Base-by-base conservation (phyloP, 2,888 invertebrate species). In the Oscheius onirici region DNA sequence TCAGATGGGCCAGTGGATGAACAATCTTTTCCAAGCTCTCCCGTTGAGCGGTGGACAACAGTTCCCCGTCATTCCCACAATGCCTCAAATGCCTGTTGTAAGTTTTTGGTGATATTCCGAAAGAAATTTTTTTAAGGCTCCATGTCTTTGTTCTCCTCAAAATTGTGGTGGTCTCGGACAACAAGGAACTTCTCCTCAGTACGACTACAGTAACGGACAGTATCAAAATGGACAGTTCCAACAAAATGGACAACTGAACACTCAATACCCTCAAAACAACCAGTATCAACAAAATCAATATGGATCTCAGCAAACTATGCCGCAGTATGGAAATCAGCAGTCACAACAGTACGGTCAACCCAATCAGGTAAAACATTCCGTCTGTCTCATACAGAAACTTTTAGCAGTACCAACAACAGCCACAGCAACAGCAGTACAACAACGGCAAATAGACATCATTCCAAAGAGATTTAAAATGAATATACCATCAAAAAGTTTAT, bases 1-100 rank as follows among this genome's bases (percentile, higher is more conserved):
- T 52, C 22, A 78, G 78, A 74, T 78, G 58, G 78, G 78, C 11
- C 55, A 72, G 22, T 79, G 79, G 79, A 74, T 79, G 70, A 75
- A 71, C 67, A 75, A 76, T 3, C 76, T 79, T 6, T 77, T 79
- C 73, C 73, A 72, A 66, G 60, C 74, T 6, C 69, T 77, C 49
- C 76, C 75, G 22, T 46, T 71, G 24, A 46, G 61, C n/a, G 63
- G 40, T 44, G 76, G 73, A 11, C 71, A 72, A 17, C 71, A 74
- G 20, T 77, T 79, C 73, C 79, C 79, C 22, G 72, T 69, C 49
- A 72, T 75, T 49, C 79, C 79, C 24, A 73, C 69, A 13, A 77
- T 79, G 77, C 79, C 76, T 20, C 68, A 68, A 6, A 74, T 79
- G 74, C 79, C 79, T 69, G 63, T 66, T 68, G 78, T 79, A 58